Evolutionary conservation across 1,140 invertebrate genomes (phyloP).

Genomic region (Bicyclus anynana): DNA sequence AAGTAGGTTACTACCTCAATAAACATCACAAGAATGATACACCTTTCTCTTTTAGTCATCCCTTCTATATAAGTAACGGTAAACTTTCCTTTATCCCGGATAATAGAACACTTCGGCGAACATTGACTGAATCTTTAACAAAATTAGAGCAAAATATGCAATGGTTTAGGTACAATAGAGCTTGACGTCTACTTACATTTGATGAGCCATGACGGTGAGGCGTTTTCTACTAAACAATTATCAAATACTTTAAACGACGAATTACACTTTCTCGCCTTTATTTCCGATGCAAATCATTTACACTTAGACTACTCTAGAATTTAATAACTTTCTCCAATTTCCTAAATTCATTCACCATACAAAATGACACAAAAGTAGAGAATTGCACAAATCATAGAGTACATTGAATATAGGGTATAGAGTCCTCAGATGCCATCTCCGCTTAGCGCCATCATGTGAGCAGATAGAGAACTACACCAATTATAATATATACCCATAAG

Average conservation of each 20-base stretch:
- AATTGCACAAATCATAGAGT: not conserved
- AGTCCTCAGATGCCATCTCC: too few relatives aligned
- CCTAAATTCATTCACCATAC: not conserved
- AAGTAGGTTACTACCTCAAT: slow-evolving; percentile 25
- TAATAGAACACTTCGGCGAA: not conserved
- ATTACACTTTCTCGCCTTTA: not conserved
- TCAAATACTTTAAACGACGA: slow-evolving; percentile 8
- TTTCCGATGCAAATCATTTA: slow-evolving; percentile 2
- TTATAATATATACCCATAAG: too few relatives aligned
- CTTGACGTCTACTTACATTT: slow-evolving; percentile 39
- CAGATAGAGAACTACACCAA: too few relatives aligned
- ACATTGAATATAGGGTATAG: not conserved
- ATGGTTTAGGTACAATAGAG: slow-evolving; percentile 22
- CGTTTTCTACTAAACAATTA: slow-evolving; percentile 22
- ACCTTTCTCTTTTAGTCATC: slow-evolving; percentile 26
- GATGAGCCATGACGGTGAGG: slow-evolving; percentile 35
- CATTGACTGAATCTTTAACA: not conserved
- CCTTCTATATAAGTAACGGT: not conserved
- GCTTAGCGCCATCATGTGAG: too few relatives aligned
- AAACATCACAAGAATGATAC: slow-evolving; percentile 15
- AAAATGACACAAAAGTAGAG: too few relatives aligned
- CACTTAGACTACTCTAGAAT: slow-evolving; percentile 6
- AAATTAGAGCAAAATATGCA: slow-evolving; percentile 17
- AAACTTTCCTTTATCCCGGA: not conserved
- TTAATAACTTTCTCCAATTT: not conserved